phyloP scores from a whole-genome alignment of 2,113 vertebrate species.

The Hypanus sabinus region DNA sequence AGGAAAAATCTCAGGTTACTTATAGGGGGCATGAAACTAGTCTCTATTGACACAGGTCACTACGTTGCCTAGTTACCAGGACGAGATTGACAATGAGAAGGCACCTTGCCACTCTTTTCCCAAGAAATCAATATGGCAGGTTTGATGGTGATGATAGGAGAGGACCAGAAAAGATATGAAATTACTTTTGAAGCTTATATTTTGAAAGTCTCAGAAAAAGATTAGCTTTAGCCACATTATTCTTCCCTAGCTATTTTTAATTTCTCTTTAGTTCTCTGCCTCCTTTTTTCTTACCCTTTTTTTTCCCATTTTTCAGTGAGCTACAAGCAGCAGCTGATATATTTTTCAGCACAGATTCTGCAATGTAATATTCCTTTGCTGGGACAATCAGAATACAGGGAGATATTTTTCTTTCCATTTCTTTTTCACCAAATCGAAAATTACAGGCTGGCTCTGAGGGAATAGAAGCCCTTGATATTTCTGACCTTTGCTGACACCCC shows the following conservation, averaged over 20 bases:
- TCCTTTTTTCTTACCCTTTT: neutral
- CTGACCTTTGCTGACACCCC: constrained; percentile 71
- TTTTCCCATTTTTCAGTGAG: neutral
- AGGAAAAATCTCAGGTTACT: constrained; percentile 51
- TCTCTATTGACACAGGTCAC: constrained; percentile 56
- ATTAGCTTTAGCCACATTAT: neutral
- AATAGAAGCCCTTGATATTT: constrained; percentile 64
- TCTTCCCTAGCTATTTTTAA: neutral
- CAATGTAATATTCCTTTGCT: constrained; percentile 60
- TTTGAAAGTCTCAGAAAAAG: constrained; percentile 45
- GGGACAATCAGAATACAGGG: constrained; percentile 53
- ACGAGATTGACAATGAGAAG: constrained; percentile 69
- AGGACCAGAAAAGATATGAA: constrained; percentile 65
- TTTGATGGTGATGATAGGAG: constrained; percentile 68
- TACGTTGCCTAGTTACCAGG: constrained; percentile 72
- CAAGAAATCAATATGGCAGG: constrained; percentile 75
- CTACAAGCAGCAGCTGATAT: constrained; percentile 37
- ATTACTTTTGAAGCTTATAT: constrained; percentile 51
- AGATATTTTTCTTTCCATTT: constrained; percentile 63
- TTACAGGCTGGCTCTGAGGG: constrained; percentile 58
- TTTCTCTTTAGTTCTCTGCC: neutral
- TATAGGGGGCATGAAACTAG: constrained; percentile 47
- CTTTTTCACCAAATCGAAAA: constrained; percentile 59
- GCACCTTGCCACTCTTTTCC: constrained; percentile 62
- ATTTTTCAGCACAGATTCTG: constrained; percentile 50